phyloP scores from a whole-genome alignment of 2,797 vertebrate genomes.

The Apodemus agrarius region DNA sequence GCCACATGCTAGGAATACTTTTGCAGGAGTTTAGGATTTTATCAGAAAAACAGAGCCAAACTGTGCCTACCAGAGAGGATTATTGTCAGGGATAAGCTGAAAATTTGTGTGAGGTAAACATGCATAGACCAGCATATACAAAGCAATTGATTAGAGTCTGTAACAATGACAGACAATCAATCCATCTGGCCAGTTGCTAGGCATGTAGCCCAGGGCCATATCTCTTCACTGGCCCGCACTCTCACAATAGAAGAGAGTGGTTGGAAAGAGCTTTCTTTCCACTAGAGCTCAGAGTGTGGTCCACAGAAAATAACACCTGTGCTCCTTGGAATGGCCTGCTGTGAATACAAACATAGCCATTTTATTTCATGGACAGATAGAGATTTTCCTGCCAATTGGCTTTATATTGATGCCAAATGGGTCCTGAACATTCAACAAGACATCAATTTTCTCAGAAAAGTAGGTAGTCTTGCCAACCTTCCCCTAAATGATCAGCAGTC shows the following conservation, averaged over 20 bases:
- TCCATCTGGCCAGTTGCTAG: neutral
- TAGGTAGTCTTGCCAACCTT: constrained; percentile 25
- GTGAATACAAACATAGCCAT: constrained; percentile 35
- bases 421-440: constrained; percentile 34
- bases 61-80: neutral
- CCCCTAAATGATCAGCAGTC: neutral
- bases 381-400: constrained; percentile 36
- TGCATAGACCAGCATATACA: neutral
- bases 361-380: constrained; percentile 4
- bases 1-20: neutral
- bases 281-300: neutral
- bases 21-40: neutral
- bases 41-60: neutral
- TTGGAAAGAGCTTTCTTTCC: neutral
- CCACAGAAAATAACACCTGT: neutral
- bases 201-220: neutral
- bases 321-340: constrained; percentile 24
- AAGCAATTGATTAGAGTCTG: neutral
- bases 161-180: neutral
- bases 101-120: neutral
- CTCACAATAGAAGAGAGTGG: neutral
- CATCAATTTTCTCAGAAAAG: constrained; percentile 59
- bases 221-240: neutral
- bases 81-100: constrained; percentile 23
- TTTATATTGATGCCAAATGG: constrained; percentile 50